Evolutionary conservation across 2,113 vertebrate species (phyloP).

Genomic region (Regulus satrapa): DNA sequence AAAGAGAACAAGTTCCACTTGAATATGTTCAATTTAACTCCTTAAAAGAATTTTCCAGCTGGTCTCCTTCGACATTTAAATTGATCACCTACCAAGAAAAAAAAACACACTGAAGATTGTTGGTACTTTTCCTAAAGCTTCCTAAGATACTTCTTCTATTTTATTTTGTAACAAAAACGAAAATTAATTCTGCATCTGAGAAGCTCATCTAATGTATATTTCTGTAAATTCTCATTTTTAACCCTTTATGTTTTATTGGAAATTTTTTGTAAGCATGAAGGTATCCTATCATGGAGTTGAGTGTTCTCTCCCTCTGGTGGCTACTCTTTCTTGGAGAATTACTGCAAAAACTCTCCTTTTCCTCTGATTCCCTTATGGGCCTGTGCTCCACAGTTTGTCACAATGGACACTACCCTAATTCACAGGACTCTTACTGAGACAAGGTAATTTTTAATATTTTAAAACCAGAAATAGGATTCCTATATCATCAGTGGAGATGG

Average conservation of each 20-base stretch:
- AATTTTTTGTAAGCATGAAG: background rate
- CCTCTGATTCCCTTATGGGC: background rate
- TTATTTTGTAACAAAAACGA: background rate
- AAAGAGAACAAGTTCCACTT: background rate
- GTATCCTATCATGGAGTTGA: background rate
- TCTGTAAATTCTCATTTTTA: background rate
- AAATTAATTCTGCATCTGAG: background rate
- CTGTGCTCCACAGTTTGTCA: background rate
- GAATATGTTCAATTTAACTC: slow-evolving; percentile 19
- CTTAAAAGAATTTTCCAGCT: background rate
- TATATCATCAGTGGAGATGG: background rate
- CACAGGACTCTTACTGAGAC: background rate
- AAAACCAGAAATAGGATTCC: background rate
- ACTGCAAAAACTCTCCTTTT: background rate
- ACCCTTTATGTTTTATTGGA: background rate
- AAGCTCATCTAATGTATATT: background rate
- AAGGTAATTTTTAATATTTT: background rate
- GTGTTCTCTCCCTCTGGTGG: background rate
- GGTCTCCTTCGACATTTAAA: background rate
- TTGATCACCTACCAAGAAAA: background rate
- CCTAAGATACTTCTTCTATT: background rate
- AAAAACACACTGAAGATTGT: background rate
- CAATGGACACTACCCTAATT: background rate
- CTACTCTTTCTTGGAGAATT: background rate
- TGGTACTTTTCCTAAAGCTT: background rate